These are phyloP conservation scores for Monoplex corrugatus DNA, from an alignment of 2,888 invertebrate genomes.

Conservation along the genomic window DNA sequence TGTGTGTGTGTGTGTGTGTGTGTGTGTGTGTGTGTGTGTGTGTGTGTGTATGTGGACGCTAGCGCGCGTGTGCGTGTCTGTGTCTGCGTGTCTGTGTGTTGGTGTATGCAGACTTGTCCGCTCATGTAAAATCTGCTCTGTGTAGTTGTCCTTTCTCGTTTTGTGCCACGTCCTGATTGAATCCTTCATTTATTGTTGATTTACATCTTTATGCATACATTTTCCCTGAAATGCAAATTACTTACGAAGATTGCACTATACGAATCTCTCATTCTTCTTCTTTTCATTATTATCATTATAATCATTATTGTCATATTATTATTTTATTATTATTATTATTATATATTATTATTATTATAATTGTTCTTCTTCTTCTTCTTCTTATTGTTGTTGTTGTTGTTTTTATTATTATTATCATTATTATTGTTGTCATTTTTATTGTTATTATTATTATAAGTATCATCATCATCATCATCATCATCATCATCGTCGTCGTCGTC, in stretches of 20 bases:
- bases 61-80: background rate
- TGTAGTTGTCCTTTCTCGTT: background rate
- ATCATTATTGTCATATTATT: too few relatives aligned
- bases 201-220: too few relatives aligned
- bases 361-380: background rate
- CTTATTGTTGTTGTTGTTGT: background rate
- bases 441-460: too few relatives aligned
- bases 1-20: slow-evolving; percentile 33
- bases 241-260: too few relatives aligned
- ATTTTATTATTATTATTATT: background rate
- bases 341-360: background rate
- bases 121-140: too few relatives aligned
- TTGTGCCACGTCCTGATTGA: too few relatives aligned
- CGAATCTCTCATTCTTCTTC: slow-evolving; percentile 23
- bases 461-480: slow-evolving; percentile 20
- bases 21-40: slow-evolving; percentile 16
- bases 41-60: background rate
- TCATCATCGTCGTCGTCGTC: slow-evolving; percentile 22
- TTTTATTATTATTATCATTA: background rate
- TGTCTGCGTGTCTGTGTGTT: background rate
- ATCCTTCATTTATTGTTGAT: too few relatives aligned
- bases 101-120: background rate
- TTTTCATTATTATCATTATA: too few relatives aligned
- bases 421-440: background rate
- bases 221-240: too few relatives aligned